Base-by-base conservation (phyloP, 2,113 vertebrate species). In the Saguinus midas region DNA sequence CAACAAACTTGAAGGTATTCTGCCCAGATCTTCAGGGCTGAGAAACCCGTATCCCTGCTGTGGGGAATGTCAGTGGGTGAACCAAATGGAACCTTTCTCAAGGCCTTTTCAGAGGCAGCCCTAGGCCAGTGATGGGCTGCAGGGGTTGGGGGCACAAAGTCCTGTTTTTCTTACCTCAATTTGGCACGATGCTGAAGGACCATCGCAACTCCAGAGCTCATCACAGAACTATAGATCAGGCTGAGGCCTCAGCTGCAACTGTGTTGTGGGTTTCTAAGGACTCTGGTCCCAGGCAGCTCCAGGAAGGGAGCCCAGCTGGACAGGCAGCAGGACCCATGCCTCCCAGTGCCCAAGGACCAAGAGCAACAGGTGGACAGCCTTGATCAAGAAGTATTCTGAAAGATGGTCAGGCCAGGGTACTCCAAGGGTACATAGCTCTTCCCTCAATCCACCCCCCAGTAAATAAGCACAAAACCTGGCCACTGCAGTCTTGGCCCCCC, bases 401-500 rank as follows among this genome's bases (percentile, higher is more conserved):
- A 94, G 66, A 52, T 7, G 25, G 14, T 21, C 29, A 23, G 5
- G 12, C 12, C 61, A 64, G 27, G 27, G 12, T 70, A 48, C 64
- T n/a, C 90, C 27, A 78, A 72, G 29, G 27, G 85, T 61, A 73
- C 40, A 61, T 1, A 61, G 55, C 8, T n/a, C 75, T 50, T 81
- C 32, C 29, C 68, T 55, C 5, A 25, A 12, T 40, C 61, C 32
- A n/a, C 1, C n/a, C 72, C 86, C 61, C 55, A 97, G 96, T 96
- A 98, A 97, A 96, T 96, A 93, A 93, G 57, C 89, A 87, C 37
- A 82, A 90, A 92, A 90, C 4, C 48, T 0, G 8, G n/a, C n/a
- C 73, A 57, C 94, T 43, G 5, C 21, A 90, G 61, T 58, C 18
- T 58, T n/a, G 25, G 89, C n/a, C 58, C 40, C 80, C 40, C 32